Base-by-base conservation (phyloP, 1,140 invertebrate species). In the Ceratosolen solmsi region DNA sequence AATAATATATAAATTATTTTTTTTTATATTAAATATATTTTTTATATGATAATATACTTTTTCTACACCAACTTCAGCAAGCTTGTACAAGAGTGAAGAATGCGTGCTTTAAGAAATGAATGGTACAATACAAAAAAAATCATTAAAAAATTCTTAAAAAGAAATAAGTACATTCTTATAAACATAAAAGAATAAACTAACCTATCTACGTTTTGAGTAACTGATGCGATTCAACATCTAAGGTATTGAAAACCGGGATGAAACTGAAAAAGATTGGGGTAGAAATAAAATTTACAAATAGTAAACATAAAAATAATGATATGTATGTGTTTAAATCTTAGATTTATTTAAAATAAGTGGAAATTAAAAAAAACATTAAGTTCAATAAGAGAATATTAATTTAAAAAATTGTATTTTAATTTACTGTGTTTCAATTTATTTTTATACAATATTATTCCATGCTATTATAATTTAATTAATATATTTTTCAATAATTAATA, bases 251-350 rank as follows among this genome's bases (percentile, higher is more conserved):
- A 88, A 87, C 72, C 84, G 86, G 83, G 84, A 86, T 84, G 82
- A 85, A 88, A 88, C 87, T 89, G 87, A 86, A 89, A 89, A 68
- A 76, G 83, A 87, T 84, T 83, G 84, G 82, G 79, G 54, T 58
- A 72, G 79, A 84, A 84, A 81, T 65, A 80, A 85, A 84, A 78
- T 60, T 76, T 38, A 20, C 56, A 79, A 54, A 58, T 71, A 49
- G 36, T 74, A 27, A 65, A 81, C 38, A 65, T 56, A 84, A 80
- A 74, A 75, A 74, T 80, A 74, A 80, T n/a, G 25, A 38, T 51
- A 41, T 46, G 65, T 79, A 79, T 71, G 27, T 60, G 17, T 41
- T 33, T 9, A 74, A 38, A 8, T 1, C 17, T 54, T 22, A 22
- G n/a, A 75, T 75, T 58, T n/a, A 56, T 25, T 60, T 75, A 22